A percentile compares a stretch with the other conserved stretches of the same genome.
Conservation (phyloP, 2,113 vertebrate species). For the Collichthys lucidus region DNA sequence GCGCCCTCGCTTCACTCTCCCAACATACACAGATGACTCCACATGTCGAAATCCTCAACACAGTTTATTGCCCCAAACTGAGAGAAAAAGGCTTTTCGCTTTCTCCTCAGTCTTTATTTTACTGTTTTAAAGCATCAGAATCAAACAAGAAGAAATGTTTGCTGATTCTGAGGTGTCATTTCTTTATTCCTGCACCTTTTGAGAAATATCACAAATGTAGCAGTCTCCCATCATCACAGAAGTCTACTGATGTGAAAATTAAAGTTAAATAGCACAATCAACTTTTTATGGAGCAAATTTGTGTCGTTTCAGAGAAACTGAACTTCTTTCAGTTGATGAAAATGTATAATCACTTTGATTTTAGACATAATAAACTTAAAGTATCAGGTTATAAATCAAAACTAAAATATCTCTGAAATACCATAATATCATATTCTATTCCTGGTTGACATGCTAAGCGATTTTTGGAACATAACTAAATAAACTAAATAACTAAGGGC, state of each 20-base stretch:
- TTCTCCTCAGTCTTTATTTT: neutral
- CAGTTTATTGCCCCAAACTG: slow-evolving; percentile 14
- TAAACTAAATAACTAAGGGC: neutral
- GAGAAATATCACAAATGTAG: neutral
- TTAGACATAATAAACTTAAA: neutral
- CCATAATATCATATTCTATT: neutral
- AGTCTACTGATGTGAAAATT: neutral
- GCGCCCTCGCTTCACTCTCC: slow-evolving; percentile 69
- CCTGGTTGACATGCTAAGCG: too few relatives aligned
- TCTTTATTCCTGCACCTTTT: neutral
- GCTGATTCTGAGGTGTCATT: neutral
- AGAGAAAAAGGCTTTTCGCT: slow-evolving; percentile 23
- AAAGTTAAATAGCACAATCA: neutral
- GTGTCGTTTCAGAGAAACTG: neutral
- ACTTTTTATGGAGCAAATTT: neutral
- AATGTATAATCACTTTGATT: neutral
- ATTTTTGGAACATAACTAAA: slow-evolving; percentile 1
- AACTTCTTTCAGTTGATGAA: neutral
- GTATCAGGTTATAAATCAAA: too few relatives aligned
- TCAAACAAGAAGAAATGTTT: neutral
- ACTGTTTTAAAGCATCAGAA: neutral
- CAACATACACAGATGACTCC: slow-evolving; percentile 61
- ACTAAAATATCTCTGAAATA: neutral
- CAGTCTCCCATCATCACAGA: neutral
- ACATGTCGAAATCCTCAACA: slow-evolving; percentile 44